Evolutionary conservation across 2,888 invertebrate genomes (phyloP).

Genomic region (Ophion costatus): DNA sequence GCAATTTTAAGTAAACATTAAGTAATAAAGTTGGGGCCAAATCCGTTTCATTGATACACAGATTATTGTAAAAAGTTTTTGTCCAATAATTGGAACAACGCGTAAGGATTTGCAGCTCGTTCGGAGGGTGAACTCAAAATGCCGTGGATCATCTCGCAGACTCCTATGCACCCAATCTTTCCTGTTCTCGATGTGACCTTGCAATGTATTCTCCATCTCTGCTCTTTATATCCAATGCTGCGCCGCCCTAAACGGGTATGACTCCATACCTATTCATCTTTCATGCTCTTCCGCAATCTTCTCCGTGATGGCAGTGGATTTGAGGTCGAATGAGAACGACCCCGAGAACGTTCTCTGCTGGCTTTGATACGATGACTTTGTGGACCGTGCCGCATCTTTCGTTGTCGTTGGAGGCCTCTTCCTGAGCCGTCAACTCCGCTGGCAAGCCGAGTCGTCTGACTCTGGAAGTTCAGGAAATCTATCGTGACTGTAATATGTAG

Average conservation of each 20-base stretch:
- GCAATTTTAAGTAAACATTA: neutral
- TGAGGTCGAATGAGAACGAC: slow-evolving; percentile 63
- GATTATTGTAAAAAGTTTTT: neutral
- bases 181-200: slow-evolving; percentile 29
- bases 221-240: slow-evolving; percentile 39
- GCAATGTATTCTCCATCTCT: slow-evolving; percentile 45
- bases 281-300: slow-evolving; percentile 56
- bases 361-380: slow-evolving; percentile 55
- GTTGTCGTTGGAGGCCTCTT: slow-evolving; percentile 48
- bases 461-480: slow-evolving; percentile 46
- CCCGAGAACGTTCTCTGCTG: slow-evolving; percentile 40
- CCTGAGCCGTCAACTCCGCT: slow-evolving; percentile 38
- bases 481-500: slow-evolving; percentile 55
- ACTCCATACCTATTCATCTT: slow-evolving; percentile 50
- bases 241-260: slow-evolving; percentile 16
- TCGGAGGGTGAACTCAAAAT: neutral
- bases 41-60: neutral
- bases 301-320: slow-evolving; percentile 49
- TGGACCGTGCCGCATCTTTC: slow-evolving; percentile 36
- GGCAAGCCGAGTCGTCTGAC: slow-evolving; percentile 16
- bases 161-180: slow-evolving; percentile 28
- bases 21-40: neutral
- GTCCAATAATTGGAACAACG: neutral
- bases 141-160: neutral
- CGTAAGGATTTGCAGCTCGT: neutral